Percentiles rank a stretch among this genome's conserved stretches.
phyloP scores from a whole-genome alignment of 2,888 invertebrate genomes.

The Tipula confusa region DNA sequence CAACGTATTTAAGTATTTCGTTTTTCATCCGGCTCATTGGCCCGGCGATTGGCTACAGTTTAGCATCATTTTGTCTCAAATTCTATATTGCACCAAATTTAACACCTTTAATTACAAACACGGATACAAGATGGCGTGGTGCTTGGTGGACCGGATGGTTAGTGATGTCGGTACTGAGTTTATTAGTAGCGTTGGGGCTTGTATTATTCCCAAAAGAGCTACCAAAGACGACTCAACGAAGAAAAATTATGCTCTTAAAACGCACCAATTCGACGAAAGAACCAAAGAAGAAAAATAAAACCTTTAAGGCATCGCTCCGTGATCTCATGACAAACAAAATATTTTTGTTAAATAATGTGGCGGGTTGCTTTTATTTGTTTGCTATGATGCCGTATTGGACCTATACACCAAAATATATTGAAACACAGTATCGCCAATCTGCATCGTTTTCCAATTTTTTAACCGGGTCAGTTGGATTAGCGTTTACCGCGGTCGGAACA shows the following conservation, averaged over 20 bases:
- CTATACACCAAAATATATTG: constrained; percentile 63
- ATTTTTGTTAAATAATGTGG: background rate
- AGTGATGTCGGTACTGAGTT: constrained; percentile 50
- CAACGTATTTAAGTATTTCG: constrained; percentile 50
- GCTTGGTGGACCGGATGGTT: constrained; percentile 72
- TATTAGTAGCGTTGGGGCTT: constrained; percentile 54
- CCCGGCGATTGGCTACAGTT: constrained; percentile 57
- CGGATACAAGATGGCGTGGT: constrained; percentile 65
- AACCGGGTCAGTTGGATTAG: constrained; percentile 51
- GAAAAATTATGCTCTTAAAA: constrained; percentile 17
- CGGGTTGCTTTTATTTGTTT: background rate
- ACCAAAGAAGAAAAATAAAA: background rate
- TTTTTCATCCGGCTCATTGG: constrained; percentile 59
- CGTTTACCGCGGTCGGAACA: background rate
- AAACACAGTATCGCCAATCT: constrained; percentile 65
- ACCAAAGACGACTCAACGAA: constrained; percentile 31
- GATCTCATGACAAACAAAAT: background rate
- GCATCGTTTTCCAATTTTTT: constrained; percentile 58
- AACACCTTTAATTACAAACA: constrained; percentile 55
- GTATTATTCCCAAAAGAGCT: constrained; percentile 52
- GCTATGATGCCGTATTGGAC: background rate
- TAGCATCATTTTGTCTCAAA: constrained; percentile 56
- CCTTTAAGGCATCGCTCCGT: background rate
- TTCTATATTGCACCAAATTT: constrained; percentile 56
- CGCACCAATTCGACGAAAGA: background rate